Conservation (phyloP, 2,888 invertebrate genomes). For the Agrochola lychnidis region DNA sequence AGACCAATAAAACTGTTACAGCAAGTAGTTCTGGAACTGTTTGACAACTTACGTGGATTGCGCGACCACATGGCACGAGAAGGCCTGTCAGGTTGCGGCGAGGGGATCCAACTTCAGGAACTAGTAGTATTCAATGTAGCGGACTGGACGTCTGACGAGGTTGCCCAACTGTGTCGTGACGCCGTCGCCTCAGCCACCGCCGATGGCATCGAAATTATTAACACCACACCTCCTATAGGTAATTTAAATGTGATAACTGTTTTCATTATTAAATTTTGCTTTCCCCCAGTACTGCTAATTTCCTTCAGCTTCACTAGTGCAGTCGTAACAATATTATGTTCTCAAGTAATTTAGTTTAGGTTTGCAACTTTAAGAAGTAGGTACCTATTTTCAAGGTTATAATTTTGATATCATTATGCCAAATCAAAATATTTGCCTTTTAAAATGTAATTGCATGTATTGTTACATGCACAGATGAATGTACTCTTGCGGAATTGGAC, state of each 20-base stretch:
- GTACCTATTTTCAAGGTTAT: not conserved
- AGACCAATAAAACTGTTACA: conserved; percentile 63
- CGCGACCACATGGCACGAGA: conserved; percentile 81
- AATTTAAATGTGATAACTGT: conserved; percentile 26
- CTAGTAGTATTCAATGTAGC: conserved; percentile 85
- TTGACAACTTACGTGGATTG: conserved; percentile 77
- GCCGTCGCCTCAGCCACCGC: conserved; percentile 72
- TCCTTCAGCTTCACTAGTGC: not conserved
- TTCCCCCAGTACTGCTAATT: not conserved
- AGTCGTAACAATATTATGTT: not conserved
- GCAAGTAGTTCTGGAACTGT: conserved; percentile 84
- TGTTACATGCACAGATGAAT: conserved; percentile 76
- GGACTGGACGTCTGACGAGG: conserved; percentile 85
- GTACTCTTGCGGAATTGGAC: conserved; percentile 77
- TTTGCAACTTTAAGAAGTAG: not conserved
- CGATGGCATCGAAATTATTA: conserved; percentile 79
- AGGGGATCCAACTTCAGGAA: conserved; percentile 76
- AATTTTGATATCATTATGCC: not conserved
- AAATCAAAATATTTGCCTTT: not conserved
- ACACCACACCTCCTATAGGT: conserved; percentile 77
- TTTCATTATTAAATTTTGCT: not conserved
- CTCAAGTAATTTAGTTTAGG: not conserved
- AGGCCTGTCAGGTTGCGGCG: conserved; percentile 76
- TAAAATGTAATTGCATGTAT: not conserved
- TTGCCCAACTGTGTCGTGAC: conserved; percentile 81